phyloP scores from a whole-genome alignment of 2,888 invertebrate species.

The Pandemis corylana region DNA sequence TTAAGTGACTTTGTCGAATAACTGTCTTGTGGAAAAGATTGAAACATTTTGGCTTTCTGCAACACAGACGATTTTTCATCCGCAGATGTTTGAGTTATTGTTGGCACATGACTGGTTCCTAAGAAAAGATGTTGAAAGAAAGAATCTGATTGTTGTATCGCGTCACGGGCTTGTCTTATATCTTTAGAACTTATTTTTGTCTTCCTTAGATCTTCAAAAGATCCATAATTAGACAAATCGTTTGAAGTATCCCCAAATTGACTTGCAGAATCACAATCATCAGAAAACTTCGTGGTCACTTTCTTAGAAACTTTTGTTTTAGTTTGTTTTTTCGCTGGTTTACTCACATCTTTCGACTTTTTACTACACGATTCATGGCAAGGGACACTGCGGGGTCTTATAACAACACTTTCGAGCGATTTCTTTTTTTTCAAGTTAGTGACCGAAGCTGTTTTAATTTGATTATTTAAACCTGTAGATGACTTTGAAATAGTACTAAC shows the following conservation, averaged over 20 bases:
- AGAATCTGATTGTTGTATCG: conserved; percentile 83
- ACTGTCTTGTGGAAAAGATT: conserved; percentile 77
- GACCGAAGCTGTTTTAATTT: conserved; percentile 71
- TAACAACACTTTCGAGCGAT: conserved; percentile 62
- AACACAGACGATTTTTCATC: conserved; percentile 86
- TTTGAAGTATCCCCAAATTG: conserved; percentile 78
- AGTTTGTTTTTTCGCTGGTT: conserved; percentile 56
- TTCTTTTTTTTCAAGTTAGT: conserved; percentile 77
- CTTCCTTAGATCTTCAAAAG: conserved; percentile 58
- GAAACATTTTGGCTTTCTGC: conserved; percentile 89
- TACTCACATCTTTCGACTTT: conserved; percentile 64
- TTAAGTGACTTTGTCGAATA: conserved; percentile 86
- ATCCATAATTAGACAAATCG: conserved; percentile 63
- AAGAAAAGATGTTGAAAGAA: conserved; percentile 90
- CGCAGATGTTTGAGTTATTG: conserved; percentile 55
- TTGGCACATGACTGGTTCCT: conserved; percentile 69
- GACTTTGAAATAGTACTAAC: conserved; percentile 70
- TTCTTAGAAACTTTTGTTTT: conserved; percentile 60
- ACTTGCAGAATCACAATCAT: conserved; percentile 62
- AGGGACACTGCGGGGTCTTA: conserved; percentile 68
- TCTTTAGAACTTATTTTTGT: conserved; percentile 69
- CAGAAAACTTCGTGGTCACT: conserved; percentile 49
- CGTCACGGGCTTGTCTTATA: conserved; percentile 84
- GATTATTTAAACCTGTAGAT: conserved; percentile 55
- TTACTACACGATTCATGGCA: conserved; percentile 72